These are phyloP conservation scores for Manis pentadactyla DNA, from an alignment of 2,797 vertebrate genomes.

Conservation along the genomic window DNA sequence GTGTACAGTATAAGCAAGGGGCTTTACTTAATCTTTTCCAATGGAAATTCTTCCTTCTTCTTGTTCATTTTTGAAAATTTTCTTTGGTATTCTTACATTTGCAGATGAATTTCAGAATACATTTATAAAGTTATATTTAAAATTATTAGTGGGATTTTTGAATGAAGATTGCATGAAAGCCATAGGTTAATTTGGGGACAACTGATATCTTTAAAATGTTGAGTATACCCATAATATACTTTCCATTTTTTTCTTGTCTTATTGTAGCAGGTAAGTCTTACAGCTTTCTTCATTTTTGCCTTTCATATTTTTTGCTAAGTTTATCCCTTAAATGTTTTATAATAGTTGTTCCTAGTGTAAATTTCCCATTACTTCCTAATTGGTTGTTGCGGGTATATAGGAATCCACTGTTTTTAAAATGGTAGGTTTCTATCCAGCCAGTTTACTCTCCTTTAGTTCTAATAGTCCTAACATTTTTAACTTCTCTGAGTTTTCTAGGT, in stretches of 20 bases:
- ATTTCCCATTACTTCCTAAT: background rate
- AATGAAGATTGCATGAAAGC: background rate
- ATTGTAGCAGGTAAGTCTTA: background rate
- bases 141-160: background rate
- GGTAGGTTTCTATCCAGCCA: background rate
- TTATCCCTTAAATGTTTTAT: background rate
- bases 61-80: background rate
- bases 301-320: background rate
- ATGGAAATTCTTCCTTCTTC: background rate
- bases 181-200: background rate
- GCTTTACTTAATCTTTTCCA: background rate
- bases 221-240: background rate
- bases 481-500: constrained; percentile 4
- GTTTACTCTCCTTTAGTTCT: background rate
- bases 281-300: background rate
- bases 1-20: background rate
- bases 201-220: background rate
- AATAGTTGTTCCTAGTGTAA: background rate
- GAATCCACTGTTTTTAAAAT: background rate
- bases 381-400: background rate
- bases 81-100: background rate
- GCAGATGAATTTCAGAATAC: background rate
- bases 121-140: background rate
- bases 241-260: background rate
- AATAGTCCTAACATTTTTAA: background rate